Percentiles rank a stretch among this genome's conserved stretches.
Evolutionary conservation across 2,888 invertebrate species (phyloP).

Genomic region (Alentia gelatinosa): DNA sequence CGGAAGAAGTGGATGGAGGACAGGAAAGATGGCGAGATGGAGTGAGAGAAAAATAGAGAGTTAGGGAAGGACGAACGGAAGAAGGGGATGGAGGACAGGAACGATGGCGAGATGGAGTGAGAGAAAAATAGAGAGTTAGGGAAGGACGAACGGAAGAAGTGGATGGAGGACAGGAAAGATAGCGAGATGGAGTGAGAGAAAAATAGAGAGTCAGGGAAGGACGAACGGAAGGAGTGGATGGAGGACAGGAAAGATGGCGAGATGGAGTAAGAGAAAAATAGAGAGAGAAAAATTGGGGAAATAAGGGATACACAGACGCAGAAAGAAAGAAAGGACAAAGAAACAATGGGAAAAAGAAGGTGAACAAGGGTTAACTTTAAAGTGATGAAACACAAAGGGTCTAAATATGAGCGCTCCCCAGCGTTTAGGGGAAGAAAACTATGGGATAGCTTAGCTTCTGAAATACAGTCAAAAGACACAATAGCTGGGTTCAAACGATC

Average conservation of each 20-base stretch:
- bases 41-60: not conserved
- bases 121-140: not conserved
- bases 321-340: too few species aligned
- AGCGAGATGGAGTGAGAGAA: not conserved
- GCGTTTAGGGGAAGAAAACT: too few species aligned
- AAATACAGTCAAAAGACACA: too few species aligned
- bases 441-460: too few species aligned
- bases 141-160: not conserved
- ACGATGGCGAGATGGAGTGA: not conserved
- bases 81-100: not conserved
- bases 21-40: not conserved
- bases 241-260: not conserved
- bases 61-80: not conserved
- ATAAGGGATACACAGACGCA: too few species aligned
- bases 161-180: not conserved
- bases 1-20: not conserved
- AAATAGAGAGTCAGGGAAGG: not conserved
- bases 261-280: too few species aligned
- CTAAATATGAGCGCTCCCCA: too few species aligned
- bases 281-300: too few species aligned
- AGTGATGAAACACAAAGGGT: too few species aligned
- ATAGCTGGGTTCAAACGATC: too few species aligned
- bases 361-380: too few species aligned
- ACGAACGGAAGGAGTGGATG: not conserved
- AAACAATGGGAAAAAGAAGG: too few species aligned